Base-by-base conservation (phyloP, 1,140 invertebrate genomes). In the Cepaea nemoralis region DNA sequence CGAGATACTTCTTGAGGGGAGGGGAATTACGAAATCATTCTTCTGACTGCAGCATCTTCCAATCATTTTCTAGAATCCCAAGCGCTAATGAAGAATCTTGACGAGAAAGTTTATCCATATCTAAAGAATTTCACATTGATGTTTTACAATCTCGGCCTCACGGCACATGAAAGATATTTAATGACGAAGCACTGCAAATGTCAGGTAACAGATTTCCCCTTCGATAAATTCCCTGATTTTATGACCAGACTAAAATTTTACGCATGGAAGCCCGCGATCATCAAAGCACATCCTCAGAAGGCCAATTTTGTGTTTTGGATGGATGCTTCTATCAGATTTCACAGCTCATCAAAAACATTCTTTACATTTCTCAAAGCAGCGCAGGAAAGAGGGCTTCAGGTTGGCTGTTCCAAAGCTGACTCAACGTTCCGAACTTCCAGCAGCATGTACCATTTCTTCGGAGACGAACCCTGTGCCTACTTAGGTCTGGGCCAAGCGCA, bases 361-460 rank as follows among this genome's bases (percentile, higher is more conserved):
- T 2, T 42, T 2, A 24, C 35, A 27, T 37, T 79, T 16, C 14
- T 79, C 22, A 2, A 48, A 10, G 1, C 0, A 24, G 37, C 66
- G 3, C 5, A 33, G 33, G 22, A 79, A 35, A 1, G 40, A 5
- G 77, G 77, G 10, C 12, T 67, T 37, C 77, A 79, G 40, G 31
- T 79, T 10, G 63, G 63, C 3, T 16, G 63, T 8, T 10, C 8
- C n/a, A 45, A 6, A n/a, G 59, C 37, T 0, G 39, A 48, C 16
- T 69, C 77, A 3, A 14, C 63, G n/a, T 69, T 69, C 40, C 50
- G 77, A 55, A 79, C 77, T n/a, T 19, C 12, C 8, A 22, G 73
- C 48, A 69, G 39, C 40, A 79, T 79, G 77, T 79, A 69, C 40
- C 77, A 79, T 39, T 79, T 42, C 77, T 79, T 79, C 27, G 77